These are phyloP conservation scores for Cosmorhoe ocellata DNA, from an alignment of 2,888 invertebrate species.

Conservation along the genomic window DNA sequence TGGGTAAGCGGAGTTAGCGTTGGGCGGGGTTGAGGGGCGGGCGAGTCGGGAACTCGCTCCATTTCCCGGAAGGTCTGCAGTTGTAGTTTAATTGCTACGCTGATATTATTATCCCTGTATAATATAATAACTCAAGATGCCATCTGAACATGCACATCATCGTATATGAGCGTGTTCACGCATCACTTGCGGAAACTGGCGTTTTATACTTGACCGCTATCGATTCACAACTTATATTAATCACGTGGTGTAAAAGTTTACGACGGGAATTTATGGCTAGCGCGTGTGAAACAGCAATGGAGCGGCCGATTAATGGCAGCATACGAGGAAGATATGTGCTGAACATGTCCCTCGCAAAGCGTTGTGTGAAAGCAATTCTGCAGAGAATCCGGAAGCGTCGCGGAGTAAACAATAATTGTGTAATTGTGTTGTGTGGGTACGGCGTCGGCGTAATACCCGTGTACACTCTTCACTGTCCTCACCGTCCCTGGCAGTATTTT, in stretches of 20 bases:
- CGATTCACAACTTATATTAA: slow-evolving; percentile 39
- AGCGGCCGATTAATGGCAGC: slow-evolving; percentile 32
- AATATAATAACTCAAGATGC: slow-evolving; percentile 52
- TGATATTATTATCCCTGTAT: slow-evolving; percentile 48
- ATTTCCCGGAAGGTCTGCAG: slow-evolving; percentile 69
- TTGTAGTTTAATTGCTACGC: slow-evolving; percentile 61
- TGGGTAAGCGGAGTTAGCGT: slow-evolving; percentile 22
- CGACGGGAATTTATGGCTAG: slow-evolving; percentile 36
- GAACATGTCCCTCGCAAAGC: slow-evolving; percentile 42
- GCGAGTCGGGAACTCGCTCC: slow-evolving; percentile 38
- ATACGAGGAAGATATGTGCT: slow-evolving; percentile 27
- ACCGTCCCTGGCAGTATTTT: background rate
- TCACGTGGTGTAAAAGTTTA: slow-evolving; percentile 39
- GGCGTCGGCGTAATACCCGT: slow-evolving; percentile 27
- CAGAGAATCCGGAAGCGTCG: slow-evolving; percentile 73
- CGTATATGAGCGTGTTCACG: slow-evolving; percentile 39
- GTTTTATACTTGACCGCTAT: slow-evolving; percentile 37
- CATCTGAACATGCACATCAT: slow-evolving; percentile 36
- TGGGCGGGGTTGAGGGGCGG: slow-evolving; percentile 40
- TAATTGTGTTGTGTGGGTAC: slow-evolving; percentile 63
- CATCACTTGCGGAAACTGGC: slow-evolving; percentile 45
- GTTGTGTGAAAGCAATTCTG: slow-evolving; percentile 54
- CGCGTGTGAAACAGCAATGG: slow-evolving; percentile 31
- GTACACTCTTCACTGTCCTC: slow-evolving; percentile 3
- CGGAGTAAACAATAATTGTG: slow-evolving; percentile 66